A percentile compares a stretch with the other conserved stretches of the same genome.
Conservation (phyloP, 92 coral and sea anemone genomes). For the Palythoa caribaeorum region DNA sequence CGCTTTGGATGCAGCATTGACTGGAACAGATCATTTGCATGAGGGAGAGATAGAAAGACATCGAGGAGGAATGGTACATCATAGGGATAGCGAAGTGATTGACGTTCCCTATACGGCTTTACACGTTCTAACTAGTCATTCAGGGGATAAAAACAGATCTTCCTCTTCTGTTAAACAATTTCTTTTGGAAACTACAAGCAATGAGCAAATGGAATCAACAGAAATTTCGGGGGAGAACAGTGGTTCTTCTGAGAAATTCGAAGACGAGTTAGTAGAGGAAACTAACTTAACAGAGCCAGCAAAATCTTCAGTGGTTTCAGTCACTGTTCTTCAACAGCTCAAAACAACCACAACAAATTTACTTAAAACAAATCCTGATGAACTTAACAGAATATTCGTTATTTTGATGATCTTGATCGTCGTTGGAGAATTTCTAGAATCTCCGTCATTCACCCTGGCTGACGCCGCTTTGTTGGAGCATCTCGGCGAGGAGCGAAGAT, state of each 20-base stretch:
- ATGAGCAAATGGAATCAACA: neutral
- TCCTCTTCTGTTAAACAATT: neutral
- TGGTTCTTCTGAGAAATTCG: slow-evolving; percentile 1
- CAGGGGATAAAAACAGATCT: neutral
- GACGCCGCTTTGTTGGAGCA: slow-evolving; percentile 89
- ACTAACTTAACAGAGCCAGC: neutral
- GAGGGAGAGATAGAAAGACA: slow-evolving; percentile 17
- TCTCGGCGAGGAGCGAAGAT: slow-evolving; percentile 96
- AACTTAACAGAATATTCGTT: slow-evolving; percentile 86
- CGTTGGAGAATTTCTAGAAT: slow-evolving; percentile 95
- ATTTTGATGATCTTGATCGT: slow-evolving; percentile 88
- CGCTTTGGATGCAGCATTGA: neutral
- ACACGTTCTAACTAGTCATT: neutral
- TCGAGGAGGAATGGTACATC: slow-evolving; percentile 14
- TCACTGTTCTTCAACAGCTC: slow-evolving; percentile 12
- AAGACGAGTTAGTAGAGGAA: neutral
- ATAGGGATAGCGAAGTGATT: neutral
- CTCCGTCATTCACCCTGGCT: slow-evolving; percentile 92
- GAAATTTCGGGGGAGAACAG: slow-evolving; percentile 44
- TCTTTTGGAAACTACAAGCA: neutral
- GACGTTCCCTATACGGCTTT: slow-evolving; percentile 8
- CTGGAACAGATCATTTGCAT: slow-evolving; percentile 16
- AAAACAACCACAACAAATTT: slow-evolving; percentile 73
- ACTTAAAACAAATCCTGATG: slow-evolving; percentile 81
- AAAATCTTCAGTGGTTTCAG: neutral